Conservation (phyloP, 1,140 invertebrate genomes). For the Danaus plexippus region DNA sequence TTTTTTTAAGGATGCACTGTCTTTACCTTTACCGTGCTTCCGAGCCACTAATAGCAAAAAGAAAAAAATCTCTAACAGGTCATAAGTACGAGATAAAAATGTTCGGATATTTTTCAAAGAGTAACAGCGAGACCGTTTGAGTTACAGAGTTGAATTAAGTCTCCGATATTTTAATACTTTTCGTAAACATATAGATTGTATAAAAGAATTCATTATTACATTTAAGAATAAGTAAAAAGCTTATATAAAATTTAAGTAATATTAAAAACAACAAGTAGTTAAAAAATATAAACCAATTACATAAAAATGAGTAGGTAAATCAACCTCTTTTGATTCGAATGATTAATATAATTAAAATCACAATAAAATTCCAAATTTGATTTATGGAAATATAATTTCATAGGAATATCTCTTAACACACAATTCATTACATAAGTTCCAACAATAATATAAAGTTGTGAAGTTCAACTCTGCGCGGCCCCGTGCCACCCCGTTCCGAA, state of each 20-base stretch:
- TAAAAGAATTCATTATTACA: no score
- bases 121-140: constrained; percentile 41
- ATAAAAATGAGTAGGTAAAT: no score
- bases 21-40: constrained; percentile 21
- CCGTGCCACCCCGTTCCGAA: constrained; percentile 50
- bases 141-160: constrained; percentile 37
- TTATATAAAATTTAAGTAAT: no score
- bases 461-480: constrained; percentile 59
- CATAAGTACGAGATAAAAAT: constrained; percentile 55
- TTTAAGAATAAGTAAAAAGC: no score
- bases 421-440: constrained; percentile 21
- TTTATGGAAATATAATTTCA: constrained; percentile 9
- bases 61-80: constrained; percentile 29
- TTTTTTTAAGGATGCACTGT: neutral
- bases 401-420: constrained; percentile 15
- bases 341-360: neutral
- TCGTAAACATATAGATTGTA: neutral
- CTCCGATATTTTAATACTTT: neutral
- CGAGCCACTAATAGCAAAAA: constrained; percentile 26
- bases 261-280: no score
- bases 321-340: no score
- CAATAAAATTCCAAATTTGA: neutral
- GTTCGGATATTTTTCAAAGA: constrained; percentile 49
- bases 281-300: no score
- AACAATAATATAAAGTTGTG: constrained; percentile 15